These are phyloP conservation scores for Dasyornis broadbenti DNA, from an alignment of 2,113 vertebrate species.

Conservation along the genomic window DNA sequence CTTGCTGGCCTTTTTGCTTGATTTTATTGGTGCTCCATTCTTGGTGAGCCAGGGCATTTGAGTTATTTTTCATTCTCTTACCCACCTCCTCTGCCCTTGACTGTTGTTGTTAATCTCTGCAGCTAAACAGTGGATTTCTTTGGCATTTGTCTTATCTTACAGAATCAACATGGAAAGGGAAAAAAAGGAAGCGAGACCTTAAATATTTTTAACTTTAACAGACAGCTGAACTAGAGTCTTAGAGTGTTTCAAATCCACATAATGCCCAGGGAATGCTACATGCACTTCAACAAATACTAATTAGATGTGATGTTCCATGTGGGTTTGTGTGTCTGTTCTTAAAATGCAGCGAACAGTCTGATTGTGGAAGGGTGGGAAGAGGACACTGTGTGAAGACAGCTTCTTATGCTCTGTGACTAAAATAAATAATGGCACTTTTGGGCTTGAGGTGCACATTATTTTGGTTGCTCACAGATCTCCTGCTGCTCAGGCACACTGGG, in stretches of 20 bases:
- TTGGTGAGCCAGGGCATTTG: background rate
- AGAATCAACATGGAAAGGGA: background rate
- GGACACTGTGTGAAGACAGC: background rate
- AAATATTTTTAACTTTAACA: background rate
- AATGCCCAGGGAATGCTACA: background rate
- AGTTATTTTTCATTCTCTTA: background rate
- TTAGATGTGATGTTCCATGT: background rate
- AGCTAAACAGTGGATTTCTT: background rate
- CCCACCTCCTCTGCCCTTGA: background rate
- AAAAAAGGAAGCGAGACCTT: background rate
- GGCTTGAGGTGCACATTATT: background rate
- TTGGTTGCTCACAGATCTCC: slow-evolving; percentile 6
- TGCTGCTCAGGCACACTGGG: slow-evolving; percentile 1
- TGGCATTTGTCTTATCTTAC: background rate
- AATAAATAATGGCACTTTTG: slow-evolving; percentile 3
- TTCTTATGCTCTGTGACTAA: background rate
- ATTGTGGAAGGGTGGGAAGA: background rate
- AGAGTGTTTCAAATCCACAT: background rate
- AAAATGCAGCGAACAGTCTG: background rate
- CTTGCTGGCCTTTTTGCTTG: background rate
- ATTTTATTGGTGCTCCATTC: background rate
- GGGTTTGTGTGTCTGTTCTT: background rate
- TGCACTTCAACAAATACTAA: background rate
- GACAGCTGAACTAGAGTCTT: background rate
- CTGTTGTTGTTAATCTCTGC: background rate